Base-by-base conservation (phyloP, 2,888 invertebrate genomes). In the Matsumyia berberina region DNA sequence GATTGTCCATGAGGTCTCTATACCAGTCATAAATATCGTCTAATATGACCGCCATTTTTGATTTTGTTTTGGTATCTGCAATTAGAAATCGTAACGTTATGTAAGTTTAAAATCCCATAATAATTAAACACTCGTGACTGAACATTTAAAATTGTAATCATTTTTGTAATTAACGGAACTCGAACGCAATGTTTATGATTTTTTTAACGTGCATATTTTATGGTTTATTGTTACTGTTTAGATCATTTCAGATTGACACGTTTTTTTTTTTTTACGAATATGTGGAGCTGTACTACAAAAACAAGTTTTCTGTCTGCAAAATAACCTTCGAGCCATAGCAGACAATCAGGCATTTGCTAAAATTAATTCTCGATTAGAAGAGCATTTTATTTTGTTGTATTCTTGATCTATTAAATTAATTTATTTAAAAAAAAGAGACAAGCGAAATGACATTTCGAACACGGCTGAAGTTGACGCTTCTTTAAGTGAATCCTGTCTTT, bases 1-100 rank as follows among this genome's bases (percentile, higher is more conserved):
- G 94, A 90, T 94, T 95, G 92, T 95, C 94, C 94, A 95, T 94
- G 88, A 95, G 93, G 92, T 95, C 95, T 92, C 93, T 93, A 91
- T 95, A 95, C 92, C 95, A 94, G 90, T 94, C 93, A 87, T 90
- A 88, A 58, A 89, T 87, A 86, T 91, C 90, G 64, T 92, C 88
- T 87, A 91, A 81, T 85, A 91, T 77, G 73, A 87, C 87, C 66
- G 90, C 91, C 91, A 91, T 91, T 86, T 88, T 90, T 69, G 64
- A 44, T 69, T 55, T 67, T 51, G 19, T 64, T 66, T 44, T 51
- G 62, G 8, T 79, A 64, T 80, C 80, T 85, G 85, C 1, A 85
- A 79, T 51, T 12, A 69, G 33, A 60, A 53, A 62, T n/a, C 11
- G 29, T 46, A 24, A 51, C 7, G n/a, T 44, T 44, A 35, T 35